Conservation (phyloP, 2,888 invertebrate species). For the Neoaliturus tenellus region DNA sequence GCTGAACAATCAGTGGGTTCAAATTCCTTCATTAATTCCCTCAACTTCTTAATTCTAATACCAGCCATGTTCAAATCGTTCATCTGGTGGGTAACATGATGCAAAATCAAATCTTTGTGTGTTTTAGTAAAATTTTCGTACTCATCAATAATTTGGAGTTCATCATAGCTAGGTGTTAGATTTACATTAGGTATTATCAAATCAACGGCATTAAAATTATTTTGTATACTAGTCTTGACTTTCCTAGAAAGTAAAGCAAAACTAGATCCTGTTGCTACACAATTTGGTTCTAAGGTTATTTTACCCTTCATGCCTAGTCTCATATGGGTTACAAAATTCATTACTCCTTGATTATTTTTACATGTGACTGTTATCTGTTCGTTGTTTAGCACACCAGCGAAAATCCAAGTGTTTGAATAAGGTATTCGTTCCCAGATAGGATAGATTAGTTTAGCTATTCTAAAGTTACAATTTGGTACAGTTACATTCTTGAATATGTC, state of each 20-base stretch:
- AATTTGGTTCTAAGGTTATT: neutral
- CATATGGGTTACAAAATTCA: neutral
- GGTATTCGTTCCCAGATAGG: neutral
- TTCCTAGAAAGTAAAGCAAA: slow-evolving; percentile 3
- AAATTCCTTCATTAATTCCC: neutral
- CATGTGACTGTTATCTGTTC: neutral
- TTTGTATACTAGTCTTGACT: neutral
- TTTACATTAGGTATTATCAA: slow-evolving; percentile 17
- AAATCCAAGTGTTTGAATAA: slow-evolving; percentile 3
- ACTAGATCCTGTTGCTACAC: slow-evolving; percentile 15
- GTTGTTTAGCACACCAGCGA: neutral
- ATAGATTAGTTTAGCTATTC: neutral
- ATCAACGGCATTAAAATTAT: no score
- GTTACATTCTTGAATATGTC: slow-evolving; percentile 10
- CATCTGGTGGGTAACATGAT: neutral
- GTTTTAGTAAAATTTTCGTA: neutral
- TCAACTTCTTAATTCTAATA: slow-evolving; percentile 19
- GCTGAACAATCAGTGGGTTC: slow-evolving; percentile 7
- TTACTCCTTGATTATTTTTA: slow-evolving; percentile 22
- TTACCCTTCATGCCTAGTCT: neutral
- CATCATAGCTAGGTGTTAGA: neutral
- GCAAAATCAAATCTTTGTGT: neutral
- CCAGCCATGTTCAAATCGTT: slow-evolving; percentile 27
- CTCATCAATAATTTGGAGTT: neutral
- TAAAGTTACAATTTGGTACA: neutral